Evolutionary conservation across 2,113 vertebrate species (phyloP).

Genomic region (Percopsis transmontana): DNA sequence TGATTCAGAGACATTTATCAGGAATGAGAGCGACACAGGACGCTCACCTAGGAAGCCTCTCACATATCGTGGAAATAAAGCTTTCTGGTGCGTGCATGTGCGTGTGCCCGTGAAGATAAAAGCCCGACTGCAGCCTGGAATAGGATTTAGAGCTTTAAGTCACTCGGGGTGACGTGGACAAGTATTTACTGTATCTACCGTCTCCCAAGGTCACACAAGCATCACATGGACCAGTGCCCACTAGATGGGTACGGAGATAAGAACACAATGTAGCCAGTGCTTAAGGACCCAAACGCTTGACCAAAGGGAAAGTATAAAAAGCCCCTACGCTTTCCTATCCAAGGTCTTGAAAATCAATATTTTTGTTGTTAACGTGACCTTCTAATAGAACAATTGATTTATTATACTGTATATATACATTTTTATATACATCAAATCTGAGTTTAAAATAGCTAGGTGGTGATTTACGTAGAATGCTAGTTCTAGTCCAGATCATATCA

Average conservation of each 20-base stretch:
- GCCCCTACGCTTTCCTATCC: too few species aligned
- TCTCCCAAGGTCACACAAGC: slow-evolving; percentile 36
- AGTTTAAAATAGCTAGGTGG: too few species aligned
- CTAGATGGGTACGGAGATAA: not conserved
- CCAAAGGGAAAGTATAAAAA: not conserved
- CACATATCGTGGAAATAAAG: slow-evolving; percentile 63
- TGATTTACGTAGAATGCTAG: not conserved
- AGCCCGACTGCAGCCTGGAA: slow-evolving; percentile 57
- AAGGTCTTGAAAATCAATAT: too few species aligned
- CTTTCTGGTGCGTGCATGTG: slow-evolving; percentile 45
- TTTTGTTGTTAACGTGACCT: too few species aligned
- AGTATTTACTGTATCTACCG: slow-evolving; percentile 32
- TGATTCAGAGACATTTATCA: slow-evolving; percentile 61
- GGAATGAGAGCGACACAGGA: slow-evolving; percentile 57
- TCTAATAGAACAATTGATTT: too few species aligned
- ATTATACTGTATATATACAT: too few species aligned
- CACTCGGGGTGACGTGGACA: slow-evolving; percentile 53
- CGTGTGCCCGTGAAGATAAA: slow-evolving; percentile 59
- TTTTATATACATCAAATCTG: too few species aligned
- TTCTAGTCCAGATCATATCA: slow-evolving; percentile 29
- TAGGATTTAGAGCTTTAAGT: slow-evolving; percentile 65
- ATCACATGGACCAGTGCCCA: not conserved
- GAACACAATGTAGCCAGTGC: slow-evolving; percentile 5
- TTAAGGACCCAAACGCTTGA: not conserved
- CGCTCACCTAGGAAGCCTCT: slow-evolving; percentile 65